These are phyloP conservation scores for Ectemnius continuus DNA, from an alignment of 2,888 invertebrate genomes.

Conservation along the genomic window DNA sequence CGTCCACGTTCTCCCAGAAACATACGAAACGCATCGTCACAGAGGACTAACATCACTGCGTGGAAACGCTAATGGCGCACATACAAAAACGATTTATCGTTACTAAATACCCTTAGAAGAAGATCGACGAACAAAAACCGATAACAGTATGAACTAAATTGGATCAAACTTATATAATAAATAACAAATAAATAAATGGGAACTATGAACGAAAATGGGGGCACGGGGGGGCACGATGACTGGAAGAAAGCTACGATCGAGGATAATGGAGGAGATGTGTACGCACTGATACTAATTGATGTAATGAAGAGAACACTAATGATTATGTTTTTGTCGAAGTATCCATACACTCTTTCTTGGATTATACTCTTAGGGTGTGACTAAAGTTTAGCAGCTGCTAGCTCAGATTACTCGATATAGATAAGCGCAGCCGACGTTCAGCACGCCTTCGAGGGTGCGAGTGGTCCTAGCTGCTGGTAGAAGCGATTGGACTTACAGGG, in stretches of 20 bases:
- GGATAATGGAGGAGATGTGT: constrained; percentile 12
- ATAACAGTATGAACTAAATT: too few relatives aligned
- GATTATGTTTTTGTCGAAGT: constrained; percentile 36
- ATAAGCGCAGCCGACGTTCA: constrained; percentile 74
- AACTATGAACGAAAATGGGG: not conserved
- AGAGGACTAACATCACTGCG: constrained; percentile 20
- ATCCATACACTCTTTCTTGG: constrained; percentile 64
- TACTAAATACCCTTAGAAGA: too few relatives aligned
- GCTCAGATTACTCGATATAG: constrained; percentile 76
- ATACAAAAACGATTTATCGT: too few relatives aligned
- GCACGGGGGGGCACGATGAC: not conserved
- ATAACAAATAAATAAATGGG: not conserved
- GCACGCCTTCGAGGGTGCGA: constrained; percentile 80
- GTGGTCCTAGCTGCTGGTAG: constrained; percentile 94
- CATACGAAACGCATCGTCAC: constrained; percentile 53
- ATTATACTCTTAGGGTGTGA: constrained; percentile 70
- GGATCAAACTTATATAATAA: not conserved
- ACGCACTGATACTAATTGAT: constrained; percentile 12
- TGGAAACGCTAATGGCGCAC: too few relatives aligned
- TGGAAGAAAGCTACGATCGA: constrained; percentile 15
- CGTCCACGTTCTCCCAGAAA: constrained; percentile 47
- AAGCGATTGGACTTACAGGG: constrained; percentile 91
- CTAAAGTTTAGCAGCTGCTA: constrained; percentile 75
- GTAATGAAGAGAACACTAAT: constrained; percentile 16
- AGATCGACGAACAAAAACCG: too few relatives aligned